These are phyloP conservation scores for Sisyra nigra DNA, from an alignment of 2,888 invertebrate species.

Conservation along the genomic window DNA sequence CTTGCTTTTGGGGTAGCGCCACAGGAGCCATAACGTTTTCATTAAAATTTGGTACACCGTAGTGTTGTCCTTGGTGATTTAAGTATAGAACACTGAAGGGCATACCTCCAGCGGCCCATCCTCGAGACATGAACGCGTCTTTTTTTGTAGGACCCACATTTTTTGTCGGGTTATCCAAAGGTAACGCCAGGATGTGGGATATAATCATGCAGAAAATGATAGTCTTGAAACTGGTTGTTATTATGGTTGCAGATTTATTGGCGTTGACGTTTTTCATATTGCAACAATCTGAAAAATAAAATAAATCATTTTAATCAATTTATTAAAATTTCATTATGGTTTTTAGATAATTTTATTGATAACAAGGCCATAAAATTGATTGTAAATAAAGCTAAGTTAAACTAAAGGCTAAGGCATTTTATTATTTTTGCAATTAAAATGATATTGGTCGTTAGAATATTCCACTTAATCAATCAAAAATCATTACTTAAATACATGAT, in stretches of 20 bases:
- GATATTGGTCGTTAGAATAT: no score
- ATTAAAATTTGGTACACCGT: conserved; percentile 2
- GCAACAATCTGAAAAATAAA: no score
- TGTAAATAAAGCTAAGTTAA: no score
- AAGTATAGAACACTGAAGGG: conserved; percentile 34
- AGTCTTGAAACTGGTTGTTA: background rate
- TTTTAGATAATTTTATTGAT: no score
- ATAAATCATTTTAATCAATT: no score
- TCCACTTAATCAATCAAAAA: no score
- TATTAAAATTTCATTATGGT: no score
- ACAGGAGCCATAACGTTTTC: conserved; percentile 8
- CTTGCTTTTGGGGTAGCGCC: conserved; percentile 8
- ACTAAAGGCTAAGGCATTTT: no score
- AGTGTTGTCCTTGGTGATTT: conserved; percentile 17
- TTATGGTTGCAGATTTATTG: background rate
- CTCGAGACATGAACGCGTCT: conserved; percentile 29
- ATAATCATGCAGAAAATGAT: background rate
- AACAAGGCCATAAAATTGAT: no score
- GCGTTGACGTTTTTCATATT: background rate
- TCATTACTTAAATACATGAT: no score
- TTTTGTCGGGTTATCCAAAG: no score
- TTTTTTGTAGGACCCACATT: conserved; percentile 17
- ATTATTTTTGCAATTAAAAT: no score
- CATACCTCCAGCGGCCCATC: conserved; percentile 35
- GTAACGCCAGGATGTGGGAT: background rate